phyloP scores from a whole-genome alignment of 2,797 vertebrate species.

The Xenopus petersii region DNA sequence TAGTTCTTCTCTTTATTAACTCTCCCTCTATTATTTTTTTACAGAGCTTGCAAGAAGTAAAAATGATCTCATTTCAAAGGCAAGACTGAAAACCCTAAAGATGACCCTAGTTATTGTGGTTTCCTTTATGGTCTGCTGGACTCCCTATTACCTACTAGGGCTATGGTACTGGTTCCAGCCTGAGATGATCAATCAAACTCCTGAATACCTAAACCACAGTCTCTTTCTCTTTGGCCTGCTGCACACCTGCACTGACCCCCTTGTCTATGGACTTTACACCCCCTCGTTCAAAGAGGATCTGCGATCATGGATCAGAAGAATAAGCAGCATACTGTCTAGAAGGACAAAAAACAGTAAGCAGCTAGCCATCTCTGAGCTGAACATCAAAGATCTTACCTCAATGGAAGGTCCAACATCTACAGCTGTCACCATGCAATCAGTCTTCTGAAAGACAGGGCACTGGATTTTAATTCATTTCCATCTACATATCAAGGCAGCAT shows the following conservation, averaged over 20 bases:
- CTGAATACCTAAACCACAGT: slow-evolving; percentile 78
- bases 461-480: no score
- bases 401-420: slow-evolving; percentile 52
- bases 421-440: slow-evolving; percentile 48
- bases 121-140: slow-evolving; percentile 86
- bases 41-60: slow-evolving; percentile 60
- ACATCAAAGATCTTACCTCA: slow-evolving; percentile 35
- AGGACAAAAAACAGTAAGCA: slow-evolving; percentile 48
- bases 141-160: slow-evolving; percentile 84
- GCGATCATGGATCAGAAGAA: slow-evolving; percentile 62
- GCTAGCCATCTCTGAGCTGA: slow-evolving; percentile 35
- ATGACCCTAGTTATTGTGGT: slow-evolving; percentile 85
- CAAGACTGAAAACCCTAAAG: slow-evolving; percentile 85
- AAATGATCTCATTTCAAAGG: slow-evolving; percentile 77
- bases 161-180: slow-evolving; percentile 92
- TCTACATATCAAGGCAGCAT: no score
- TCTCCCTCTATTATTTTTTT: not conserved
- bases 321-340: slow-evolving; percentile 47
- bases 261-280: slow-evolving; percentile 85
- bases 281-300: slow-evolving; percentile 82
- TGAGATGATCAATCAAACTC: slow-evolving; percentile 71
- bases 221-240: slow-evolving; percentile 84
- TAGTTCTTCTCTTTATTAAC: no score
- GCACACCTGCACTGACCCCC: slow-evolving; percentile 82
- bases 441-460: slow-evolving; percentile 48